These are phyloP conservation scores for Baryphthengus martii DNA, from an alignment of 2,113 vertebrate species.

Conservation along the genomic window DNA sequence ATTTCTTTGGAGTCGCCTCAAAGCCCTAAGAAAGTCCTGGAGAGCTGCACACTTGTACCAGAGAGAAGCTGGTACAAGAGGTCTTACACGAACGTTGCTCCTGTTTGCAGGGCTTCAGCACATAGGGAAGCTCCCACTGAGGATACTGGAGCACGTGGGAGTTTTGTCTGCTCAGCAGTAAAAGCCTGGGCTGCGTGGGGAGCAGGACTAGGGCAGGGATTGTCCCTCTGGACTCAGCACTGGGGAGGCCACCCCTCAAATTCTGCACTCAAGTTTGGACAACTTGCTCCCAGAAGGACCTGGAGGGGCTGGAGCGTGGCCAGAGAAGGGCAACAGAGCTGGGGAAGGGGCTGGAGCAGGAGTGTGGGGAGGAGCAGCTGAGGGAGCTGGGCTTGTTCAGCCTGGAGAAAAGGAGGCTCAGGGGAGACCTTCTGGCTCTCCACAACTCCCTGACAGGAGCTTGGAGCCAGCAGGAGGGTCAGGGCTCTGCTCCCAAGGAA, in stretches of 20 bases:
- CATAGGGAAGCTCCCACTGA: not conserved
- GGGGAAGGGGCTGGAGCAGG: not conserved
- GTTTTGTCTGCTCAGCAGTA: not conserved
- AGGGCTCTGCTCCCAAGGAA: no score
- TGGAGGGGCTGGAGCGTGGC: not conserved
- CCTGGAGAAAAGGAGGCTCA: no score
- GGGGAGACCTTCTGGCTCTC: no score
- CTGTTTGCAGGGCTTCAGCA: not conserved
- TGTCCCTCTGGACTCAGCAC: not conserved
- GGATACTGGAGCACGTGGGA: fast-evolving
- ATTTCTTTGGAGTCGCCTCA: not conserved
- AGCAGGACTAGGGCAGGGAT: not conserved
- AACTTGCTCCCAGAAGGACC: not conserved
- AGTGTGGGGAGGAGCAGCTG: not conserved
- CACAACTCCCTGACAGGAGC: no score
- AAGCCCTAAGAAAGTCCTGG: not conserved
- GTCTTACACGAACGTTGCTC: fast-evolving
- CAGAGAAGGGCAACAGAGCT: not conserved
- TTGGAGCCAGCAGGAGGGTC: no score
- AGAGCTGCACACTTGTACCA: fast-evolving
- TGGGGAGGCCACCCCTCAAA: not conserved
- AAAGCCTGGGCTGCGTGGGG: fast-evolving
- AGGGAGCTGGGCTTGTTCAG: not conserved
- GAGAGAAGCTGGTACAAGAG: not conserved
- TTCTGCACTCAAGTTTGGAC: no score